Base-by-base conservation (phyloP, 1,140 invertebrate genomes). In the Tetranychus urticae region DNA sequence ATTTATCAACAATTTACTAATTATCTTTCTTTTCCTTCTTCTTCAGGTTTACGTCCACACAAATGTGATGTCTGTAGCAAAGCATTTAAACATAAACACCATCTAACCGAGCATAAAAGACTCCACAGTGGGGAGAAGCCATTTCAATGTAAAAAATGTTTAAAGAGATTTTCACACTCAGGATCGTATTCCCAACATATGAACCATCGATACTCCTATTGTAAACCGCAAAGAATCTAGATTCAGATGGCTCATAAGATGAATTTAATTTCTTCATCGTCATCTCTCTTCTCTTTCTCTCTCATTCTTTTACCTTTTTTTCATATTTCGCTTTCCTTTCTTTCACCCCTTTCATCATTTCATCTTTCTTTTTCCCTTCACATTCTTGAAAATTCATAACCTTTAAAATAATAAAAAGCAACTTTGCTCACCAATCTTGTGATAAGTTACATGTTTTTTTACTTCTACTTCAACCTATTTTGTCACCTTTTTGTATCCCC, bases 11-110 rank as follows among this genome's bases (percentile, higher is more conserved):
- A 23, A 23, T 5, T 42, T 42, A 42, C 39, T 42, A 50, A 50
- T 50, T 50, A 10, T 50, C 14, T 50, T 31, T 50, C 48, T 42
- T 42, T 10, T 42, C 10, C 39, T 42, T 42, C 10, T 42, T 42
- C 39, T 42, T 10, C 39, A 99, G 94, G 94, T 76, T 89, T 94
- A 75, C 81, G 96, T 63, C 96, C 96, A 50, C 92, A 98, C 77
- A 91, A 93, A 75, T 99, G 96, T 76, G 81, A 91, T 71, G 83
- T 93, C 67, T 99, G 96, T 74, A 79, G 83, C n/a, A 99, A 96
- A 74, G 94, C 96, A 56, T 99, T 99, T 79, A 99, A 99, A 74
- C 96, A 99, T 78, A 99, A 99, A 77, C 96, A 99, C 73, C 96
- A 99, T 71, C 78, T 98, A 65, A 97, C 93, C 39, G 96, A 99